Evolutionary conservation across 92 coral and sea anemone species (phyloP).

Genomic region (Epizoanthus illoricatus): DNA sequence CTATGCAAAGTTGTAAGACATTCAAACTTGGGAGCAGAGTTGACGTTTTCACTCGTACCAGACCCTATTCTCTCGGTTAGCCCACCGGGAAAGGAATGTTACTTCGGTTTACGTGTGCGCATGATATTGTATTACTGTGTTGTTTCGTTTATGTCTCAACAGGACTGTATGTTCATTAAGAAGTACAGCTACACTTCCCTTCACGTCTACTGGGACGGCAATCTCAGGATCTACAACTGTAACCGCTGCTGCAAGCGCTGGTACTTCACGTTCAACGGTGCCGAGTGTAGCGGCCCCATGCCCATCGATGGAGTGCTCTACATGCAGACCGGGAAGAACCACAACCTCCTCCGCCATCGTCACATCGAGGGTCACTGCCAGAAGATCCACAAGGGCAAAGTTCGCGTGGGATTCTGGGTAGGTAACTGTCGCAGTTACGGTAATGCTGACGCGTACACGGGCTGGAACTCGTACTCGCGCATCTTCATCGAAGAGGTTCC

Average conservation of each 20-base stretch:
- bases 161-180: constrained; percentile 41
- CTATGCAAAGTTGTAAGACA: too few relatives aligned
- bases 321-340: not conserved
- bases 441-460: constrained; percentile 25
- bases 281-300: constrained; percentile 23
- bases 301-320: constrained; percentile 49
- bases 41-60: too few relatives aligned
- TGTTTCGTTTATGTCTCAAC: not conserved
- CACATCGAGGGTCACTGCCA: constrained; percentile 32
- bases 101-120: too few relatives aligned
- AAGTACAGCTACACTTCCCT: constrained; percentile 22
- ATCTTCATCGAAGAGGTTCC: constrained; percentile 32
- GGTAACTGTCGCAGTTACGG: constrained; percentile 32
- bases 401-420: constrained; percentile 41
- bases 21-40: too few relatives aligned
- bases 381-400: constrained; percentile 21
- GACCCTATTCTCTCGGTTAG: too few relatives aligned
- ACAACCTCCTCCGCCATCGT: constrained; percentile 12
- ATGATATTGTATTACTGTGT: too few relatives aligned
- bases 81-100: too few relatives aligned
- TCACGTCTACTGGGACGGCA: constrained; percentile 45
- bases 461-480: constrained; percentile 29
- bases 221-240: constrained; percentile 3
- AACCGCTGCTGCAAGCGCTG: constrained; percentile 48
- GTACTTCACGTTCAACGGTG: constrained; percentile 43